Base-by-base conservation (phyloP, 1,140 invertebrate species). In the Calephelis nemesis region DNA sequence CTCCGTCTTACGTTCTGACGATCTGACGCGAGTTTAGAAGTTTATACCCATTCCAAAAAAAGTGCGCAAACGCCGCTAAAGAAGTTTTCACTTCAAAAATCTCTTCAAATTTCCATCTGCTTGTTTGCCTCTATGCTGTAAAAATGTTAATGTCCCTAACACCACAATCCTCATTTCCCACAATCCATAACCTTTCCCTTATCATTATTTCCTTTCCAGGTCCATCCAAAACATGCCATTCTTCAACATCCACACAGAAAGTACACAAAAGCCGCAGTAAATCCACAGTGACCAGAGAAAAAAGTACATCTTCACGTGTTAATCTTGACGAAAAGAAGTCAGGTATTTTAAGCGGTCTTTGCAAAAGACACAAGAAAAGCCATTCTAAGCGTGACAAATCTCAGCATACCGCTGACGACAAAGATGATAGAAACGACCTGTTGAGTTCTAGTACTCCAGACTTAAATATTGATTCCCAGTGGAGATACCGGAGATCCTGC, bases 241-340 rank as follows among this genome's bases (percentile, higher is more conserved):
- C 42, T 9, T 45, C 42, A 45, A 68, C 63, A 67, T 70, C 71
- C 1, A 71, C 75, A 9, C 68, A 52, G 50, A 77, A 67, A 47
- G 54, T 66, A 9, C 49, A 72, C 9, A 74, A 63, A 39, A 68
- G 15, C 42, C 68, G 77, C 42, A 79, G 77, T 62, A 81, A 74
- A 72, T 80, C 78, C 4, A 63, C 66, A 1, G 62, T 68, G 7
- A 62, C 71, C 15, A 65, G 15, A 64, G 69, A 67, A 47, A 66
- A 19, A 42, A 15, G 5, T 50, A 73, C 5, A 30, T 30, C 11
- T 63, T 47, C 7, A 39, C 66, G 45, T 63, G n/a, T 45, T 49
- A 49, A 45, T 45, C 50, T 40, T 9, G 66, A 63, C 6, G 30
- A 42, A 47, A 67, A 65, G 7, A 69, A 68, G 58, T 65, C 65